Percentiles rank a stretch among this genome's conserved stretches.
Conservation (phyloP, 2,888 invertebrate species). For the Drosophila neonasuta region DNA sequence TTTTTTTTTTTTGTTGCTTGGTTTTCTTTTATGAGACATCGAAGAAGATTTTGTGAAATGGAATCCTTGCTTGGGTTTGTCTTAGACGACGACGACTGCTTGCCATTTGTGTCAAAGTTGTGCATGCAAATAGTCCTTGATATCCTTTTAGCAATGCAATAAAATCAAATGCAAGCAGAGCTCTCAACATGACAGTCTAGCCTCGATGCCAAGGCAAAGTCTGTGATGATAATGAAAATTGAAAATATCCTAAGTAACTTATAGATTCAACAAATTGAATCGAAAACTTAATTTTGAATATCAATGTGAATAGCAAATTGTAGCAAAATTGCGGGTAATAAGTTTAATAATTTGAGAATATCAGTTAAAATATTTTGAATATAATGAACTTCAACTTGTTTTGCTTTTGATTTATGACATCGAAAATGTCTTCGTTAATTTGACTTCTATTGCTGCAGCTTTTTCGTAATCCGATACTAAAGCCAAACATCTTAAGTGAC, state of each 20-base stretch:
- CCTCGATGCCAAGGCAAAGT: not conserved
- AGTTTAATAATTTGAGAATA: not conserved
- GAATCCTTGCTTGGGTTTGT: slow-evolving; percentile 21
- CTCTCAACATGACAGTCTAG: slow-evolving; percentile 4
- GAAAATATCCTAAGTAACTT: slow-evolving; percentile 1
- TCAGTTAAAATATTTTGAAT: not conserved
- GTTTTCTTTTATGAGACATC: slow-evolving; percentile 14
- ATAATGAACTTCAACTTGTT: not conserved
- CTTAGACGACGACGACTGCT: slow-evolving; percentile 7
- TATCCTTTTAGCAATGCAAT: slow-evolving; percentile 21
- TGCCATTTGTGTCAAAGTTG: slow-evolving; percentile 31
- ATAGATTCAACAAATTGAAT: not conserved
- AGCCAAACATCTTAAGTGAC: not conserved
- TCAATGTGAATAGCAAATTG: not conserved
- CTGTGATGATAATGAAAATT: slow-evolving; percentile 8
- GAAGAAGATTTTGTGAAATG: slow-evolving; percentile 38
- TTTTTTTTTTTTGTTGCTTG: not conserved
- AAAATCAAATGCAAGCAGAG: slow-evolving; percentile 27
- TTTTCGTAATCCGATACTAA: not conserved
- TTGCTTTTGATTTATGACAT: not conserved
- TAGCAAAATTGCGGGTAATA: not conserved
- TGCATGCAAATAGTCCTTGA: slow-evolving; percentile 17
- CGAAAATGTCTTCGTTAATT: not conserved
- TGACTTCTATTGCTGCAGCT: not conserved
- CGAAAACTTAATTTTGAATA: not conserved